Base-by-base conservation (phyloP, 2,888 invertebrate species). In the Sycophila texana region DNA sequence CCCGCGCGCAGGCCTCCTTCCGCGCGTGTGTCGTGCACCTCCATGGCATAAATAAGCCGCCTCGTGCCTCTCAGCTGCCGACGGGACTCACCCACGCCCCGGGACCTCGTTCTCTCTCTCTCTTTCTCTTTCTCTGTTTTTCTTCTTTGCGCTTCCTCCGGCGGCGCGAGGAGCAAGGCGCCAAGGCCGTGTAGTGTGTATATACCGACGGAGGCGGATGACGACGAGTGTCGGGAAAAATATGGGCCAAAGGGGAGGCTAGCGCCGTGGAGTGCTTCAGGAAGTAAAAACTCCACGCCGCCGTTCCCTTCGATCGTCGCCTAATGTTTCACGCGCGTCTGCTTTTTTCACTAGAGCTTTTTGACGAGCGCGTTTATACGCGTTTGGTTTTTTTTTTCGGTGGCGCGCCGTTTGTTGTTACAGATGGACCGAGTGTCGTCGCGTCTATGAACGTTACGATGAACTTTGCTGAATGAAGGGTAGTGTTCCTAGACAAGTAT, bases 11-110 rank as follows among this genome's bases (percentile, higher is more conserved):
- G 53, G 63, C 39, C 26, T 39, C 47, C 49, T 49, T 71, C 71
- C 61, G 76, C 61, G 55, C 57, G 57, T 65, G 76, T 76, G 75
- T 75, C 75, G 75, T 58, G 58, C 66, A 26, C 71, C 61, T 53
- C 73, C 78, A 70, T 79, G 74, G 78, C 74, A 79, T 79, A 70
- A 79, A 79, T 79, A 79, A 74, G 73, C 4, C 60, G 13, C 16
- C 55, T 55, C 53, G 63, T 47, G 60, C 51, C 26, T 20, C 47
- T 63, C 63, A 47, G 39, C 61, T 18, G 70, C 26, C 49, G 39
- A 7, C 39, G 39, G 39, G 39, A 18, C 30, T 66, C 61, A 72
- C 75, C 67, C 67, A 72, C 79, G 67, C 79, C 71, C 55, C 57
- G 18, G 20, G 60, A 13, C 26, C 49, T 26, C 60, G 20, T 26